Percentiles rank a stretch among this genome's conserved stretches.
Evolutionary conservation across 23 tunicate species (phyloP).

Genomic region (Ciona savignyi): DNA sequence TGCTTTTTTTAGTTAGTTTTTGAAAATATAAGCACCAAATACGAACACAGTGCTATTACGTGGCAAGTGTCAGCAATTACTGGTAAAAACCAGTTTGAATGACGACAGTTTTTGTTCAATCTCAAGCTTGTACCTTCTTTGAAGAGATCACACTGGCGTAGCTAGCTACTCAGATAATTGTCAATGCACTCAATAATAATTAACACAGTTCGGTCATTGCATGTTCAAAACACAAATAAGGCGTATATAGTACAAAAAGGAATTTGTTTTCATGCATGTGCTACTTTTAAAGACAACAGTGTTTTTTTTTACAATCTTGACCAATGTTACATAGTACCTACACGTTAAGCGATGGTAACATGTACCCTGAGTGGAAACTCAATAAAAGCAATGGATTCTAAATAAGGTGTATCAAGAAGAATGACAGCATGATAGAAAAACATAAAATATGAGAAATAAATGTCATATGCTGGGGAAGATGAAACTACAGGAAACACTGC

Average conservation of each 20-base stretch:
- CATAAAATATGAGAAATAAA: conserved; percentile 19
- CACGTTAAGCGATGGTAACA: conserved; percentile 26
- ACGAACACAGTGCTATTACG: conserved; percentile 43
- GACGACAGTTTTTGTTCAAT: conserved; percentile 20
- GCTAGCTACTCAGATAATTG: conserved; percentile 64
- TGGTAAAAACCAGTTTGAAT: not conserved
- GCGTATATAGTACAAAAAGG: conserved; percentile 65
- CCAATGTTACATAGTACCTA: conserved; percentile 51
- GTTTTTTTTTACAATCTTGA: conserved; percentile 33
- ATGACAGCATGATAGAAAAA: conserved; percentile 35
- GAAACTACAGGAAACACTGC: conserved; percentile 59
- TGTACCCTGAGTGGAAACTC: conserved; percentile 40
- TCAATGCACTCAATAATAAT: conserved; percentile 50
- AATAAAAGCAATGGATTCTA: conserved; percentile 28
- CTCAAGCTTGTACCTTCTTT: conserved; percentile 45
- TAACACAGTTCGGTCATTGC: conserved; percentile 72
- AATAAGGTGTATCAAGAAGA: conserved; percentile 26
- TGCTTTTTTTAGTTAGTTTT: conserved; percentile 10
- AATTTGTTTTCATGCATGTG: conserved; percentile 29
- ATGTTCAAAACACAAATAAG: conserved; percentile 58
- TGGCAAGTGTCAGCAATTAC: conserved; percentile 32
- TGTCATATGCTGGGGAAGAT: conserved; percentile 71
- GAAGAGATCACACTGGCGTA: conserved; percentile 39
- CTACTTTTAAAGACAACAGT: conserved; percentile 61
- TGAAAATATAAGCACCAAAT: conserved; percentile 38